These are phyloP conservation scores for Lepidochitona cinerea DNA, from an alignment of 2,888 invertebrate species.

Conservation along the genomic window DNA sequence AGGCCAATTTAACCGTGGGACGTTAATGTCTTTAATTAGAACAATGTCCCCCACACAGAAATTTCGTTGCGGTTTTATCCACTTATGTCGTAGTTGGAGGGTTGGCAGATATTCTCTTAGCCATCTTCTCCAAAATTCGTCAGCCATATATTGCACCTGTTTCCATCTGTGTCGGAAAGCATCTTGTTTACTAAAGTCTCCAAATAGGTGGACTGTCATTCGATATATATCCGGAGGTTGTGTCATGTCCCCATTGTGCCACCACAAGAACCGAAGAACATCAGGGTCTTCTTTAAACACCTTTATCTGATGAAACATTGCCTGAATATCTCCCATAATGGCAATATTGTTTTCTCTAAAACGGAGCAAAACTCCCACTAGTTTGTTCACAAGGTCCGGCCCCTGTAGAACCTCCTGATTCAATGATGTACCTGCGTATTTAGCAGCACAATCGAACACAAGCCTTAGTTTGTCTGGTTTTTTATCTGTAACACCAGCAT, in stretches of 20 bases:
- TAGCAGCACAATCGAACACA: slow-evolving; percentile 30
- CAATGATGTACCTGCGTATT: slow-evolving; percentile 15
- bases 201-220: no score
- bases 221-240: not conserved
- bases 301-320: slow-evolving; percentile 23
- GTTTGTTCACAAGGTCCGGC: slow-evolving; percentile 20
- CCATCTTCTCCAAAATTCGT: not conserved
- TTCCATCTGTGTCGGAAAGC: no score
- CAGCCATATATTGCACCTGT: not conserved
- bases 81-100: not conserved
- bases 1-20: not conserved
- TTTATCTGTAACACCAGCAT: slow-evolving; percentile 10
- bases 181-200: no score
- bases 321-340: slow-evolving; percentile 23
- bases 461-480: slow-evolving; percentile 24
- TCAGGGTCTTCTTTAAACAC: slow-evolving; percentile 9
- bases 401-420: slow-evolving; percentile 24
- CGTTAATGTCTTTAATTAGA: not conserved
- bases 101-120: not conserved
- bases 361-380: slow-evolving; percentile 25
- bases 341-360: slow-evolving; percentile 22
- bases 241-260: not conserved
- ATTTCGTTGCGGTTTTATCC: not conserved
- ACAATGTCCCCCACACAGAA: not conserved
- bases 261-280: no score